Conservation (phyloP, 2,797 vertebrate genomes). For the Hephaestus fuliginosus region DNA sequence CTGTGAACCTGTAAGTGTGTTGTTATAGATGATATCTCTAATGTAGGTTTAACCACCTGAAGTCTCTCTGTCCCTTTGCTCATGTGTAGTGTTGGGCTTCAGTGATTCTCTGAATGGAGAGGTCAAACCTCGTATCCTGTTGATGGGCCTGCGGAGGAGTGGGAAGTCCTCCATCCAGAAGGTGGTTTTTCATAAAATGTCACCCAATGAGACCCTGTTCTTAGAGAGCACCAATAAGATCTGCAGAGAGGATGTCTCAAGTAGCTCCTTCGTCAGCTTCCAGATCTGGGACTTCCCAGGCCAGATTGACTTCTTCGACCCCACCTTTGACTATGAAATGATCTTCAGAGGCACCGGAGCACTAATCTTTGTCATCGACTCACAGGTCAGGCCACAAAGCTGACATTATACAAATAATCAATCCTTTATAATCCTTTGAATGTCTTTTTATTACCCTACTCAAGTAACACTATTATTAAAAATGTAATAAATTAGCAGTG, state of each 20-base stretch:
- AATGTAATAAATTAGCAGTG: not conserved
- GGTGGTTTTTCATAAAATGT: constrained; percentile 99
- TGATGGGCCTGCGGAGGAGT: constrained; percentile 95
- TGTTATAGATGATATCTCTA: not conserved
- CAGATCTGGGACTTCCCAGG: constrained; percentile 99
- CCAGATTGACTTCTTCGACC: constrained; percentile 98
- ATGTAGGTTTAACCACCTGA: not conserved
- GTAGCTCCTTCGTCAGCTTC: constrained; percentile 97
- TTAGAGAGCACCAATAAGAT: constrained; percentile 99
- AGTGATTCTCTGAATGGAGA: constrained; percentile 91
- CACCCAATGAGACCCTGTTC: constrained; percentile 96
- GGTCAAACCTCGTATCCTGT: constrained; percentile 94
- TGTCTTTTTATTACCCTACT: not conserved
- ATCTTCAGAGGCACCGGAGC: constrained; percentile 98
- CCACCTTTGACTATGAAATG: constrained; percentile 98
- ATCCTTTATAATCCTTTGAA: not conserved
- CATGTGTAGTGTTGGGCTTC: constrained; percentile 84
- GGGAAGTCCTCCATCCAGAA: constrained; percentile 98
- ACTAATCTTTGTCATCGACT: constrained; percentile 98
- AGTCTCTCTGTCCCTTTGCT: constrained; percentile 1
- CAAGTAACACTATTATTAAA: not conserved
- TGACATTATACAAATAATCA: not conserved
- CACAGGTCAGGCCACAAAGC: constrained; percentile 83
- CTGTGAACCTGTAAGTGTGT: not conserved
- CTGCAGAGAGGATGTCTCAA: constrained; percentile 97